A percentile compares a stretch with the other conserved stretches of the same genome.
phyloP scores from a whole-genome alignment of 2,888 invertebrate species.

The Diogma glabrata region DNA sequence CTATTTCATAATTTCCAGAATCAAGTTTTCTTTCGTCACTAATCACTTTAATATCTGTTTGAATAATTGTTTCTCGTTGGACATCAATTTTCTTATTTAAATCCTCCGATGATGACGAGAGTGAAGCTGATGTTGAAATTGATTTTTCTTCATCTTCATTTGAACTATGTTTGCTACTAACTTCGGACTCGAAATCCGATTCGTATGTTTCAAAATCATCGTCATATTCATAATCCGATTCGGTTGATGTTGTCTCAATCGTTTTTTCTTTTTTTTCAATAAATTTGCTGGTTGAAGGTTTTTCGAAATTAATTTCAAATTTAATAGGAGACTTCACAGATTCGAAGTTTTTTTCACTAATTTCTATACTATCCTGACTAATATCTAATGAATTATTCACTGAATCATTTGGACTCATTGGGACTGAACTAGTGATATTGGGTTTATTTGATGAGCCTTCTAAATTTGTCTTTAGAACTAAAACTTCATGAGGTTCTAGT shows the following conservation, averaged over 20 bases:
- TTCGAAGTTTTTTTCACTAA: neutral
- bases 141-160: neutral
- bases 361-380: constrained; percentile 15
- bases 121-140: neutral
- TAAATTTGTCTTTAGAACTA: constrained; percentile 23
- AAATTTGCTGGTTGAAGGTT: constrained; percentile 5
- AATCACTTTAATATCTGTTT: constrained; percentile 16
- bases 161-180: constrained; percentile 6
- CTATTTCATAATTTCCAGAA: constrained; percentile 46
- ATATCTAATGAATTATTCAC: too few species aligned
- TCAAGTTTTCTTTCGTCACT: constrained; percentile 43
- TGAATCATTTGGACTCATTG: neutral
- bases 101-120: constrained; percentile 11
- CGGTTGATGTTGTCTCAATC: constrained; percentile 10
- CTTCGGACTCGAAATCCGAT: constrained; percentile 41
- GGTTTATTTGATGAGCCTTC: neutral
- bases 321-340: constrained; percentile 29
- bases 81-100: constrained; percentile 30
- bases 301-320: constrained; percentile 30
- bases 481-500: constrained; percentile 28
- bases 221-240: constrained; percentile 33
- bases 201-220: constrained; percentile 47
- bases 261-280: neutral
- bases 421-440: constrained; percentile 6
- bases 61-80: constrained; percentile 29